Evolutionary conservation across 2,797 vertebrate genomes (phyloP), one percentile per base, ranked within the genome.

Genomic region (Coilia nasus): DNA sequence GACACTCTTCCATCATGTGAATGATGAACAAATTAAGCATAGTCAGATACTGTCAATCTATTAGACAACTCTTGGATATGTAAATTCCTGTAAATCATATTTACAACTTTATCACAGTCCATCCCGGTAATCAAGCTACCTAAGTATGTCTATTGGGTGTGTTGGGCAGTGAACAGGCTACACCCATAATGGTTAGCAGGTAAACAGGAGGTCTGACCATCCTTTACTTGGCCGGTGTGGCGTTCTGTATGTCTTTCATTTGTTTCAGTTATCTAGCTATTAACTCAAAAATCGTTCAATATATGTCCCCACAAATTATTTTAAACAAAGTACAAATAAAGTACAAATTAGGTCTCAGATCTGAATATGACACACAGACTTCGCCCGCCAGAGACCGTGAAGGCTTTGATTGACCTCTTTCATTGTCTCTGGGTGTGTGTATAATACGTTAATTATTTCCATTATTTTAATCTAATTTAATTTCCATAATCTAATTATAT

Each of bases 381-480:
- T 44, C 71, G 21, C 17, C 71, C 71, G 35, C 35, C 71, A 21
- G 35, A 78, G 71, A 44, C 71, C 44, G 35, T 35, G 71, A 21
- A 78, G 31, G 71, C 15, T 78, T 78, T 78, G 71, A 78, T 78
- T 78, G 71, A 78, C 71, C 71, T 78, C 71, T 78, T 78, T 78
- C 71, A 78, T 78, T 78, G 71, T 78, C 71, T 78, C 71, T 78
- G 71, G 35, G 11, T 82, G 88, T 85, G 92, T 94, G 19, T 93
- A 94, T 95, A 31, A 92, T 78, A 78, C 91, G 92, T 92, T 91
- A 93, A 94, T 94, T 92, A 94, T 94, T 94, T 93, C 93, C 92
- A 94, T 94, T 94, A 94, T 94, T 94, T 94, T 93, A 94, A 94
- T 93, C 93, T 94, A 94, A 94, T 93, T 93, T 94, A 94, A 95